These are phyloP conservation scores for Drosophila quinaria DNA, from an alignment of 2,888 invertebrate species.

Conservation along the genomic window DNA sequence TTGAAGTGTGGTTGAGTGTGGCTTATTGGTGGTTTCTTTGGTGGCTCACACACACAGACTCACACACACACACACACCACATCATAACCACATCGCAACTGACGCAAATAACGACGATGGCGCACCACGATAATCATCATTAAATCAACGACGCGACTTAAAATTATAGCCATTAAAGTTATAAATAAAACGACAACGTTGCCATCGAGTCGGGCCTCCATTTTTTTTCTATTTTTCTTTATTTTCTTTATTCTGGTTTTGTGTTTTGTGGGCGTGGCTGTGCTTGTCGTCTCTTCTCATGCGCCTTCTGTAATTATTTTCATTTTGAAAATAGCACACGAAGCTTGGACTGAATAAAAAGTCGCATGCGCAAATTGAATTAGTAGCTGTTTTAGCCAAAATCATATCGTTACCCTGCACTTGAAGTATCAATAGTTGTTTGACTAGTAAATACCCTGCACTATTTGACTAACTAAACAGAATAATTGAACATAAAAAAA, in stretches of 20 bases:
- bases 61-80: background rate
- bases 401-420: conserved; percentile 22
- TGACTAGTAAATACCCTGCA: conserved; percentile 15
- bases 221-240: background rate
- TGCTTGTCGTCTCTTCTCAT: conserved; percentile 28
- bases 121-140: conserved; percentile 72
- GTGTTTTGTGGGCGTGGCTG: conserved; percentile 59
- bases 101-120: conserved; percentile 68
- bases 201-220: conserved; percentile 9
- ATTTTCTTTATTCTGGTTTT: background rate
- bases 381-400: conserved; percentile 40
- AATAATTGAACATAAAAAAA: too few species aligned
- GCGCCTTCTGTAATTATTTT: conserved; percentile 68
- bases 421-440: background rate
- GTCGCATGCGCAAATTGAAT: conserved; percentile 68
- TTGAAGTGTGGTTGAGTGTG: conserved; percentile 36
- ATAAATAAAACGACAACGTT: conserved; percentile 69
- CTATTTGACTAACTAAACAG: too few species aligned
- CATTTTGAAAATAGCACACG: conserved; percentile 63
- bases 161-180: conserved; percentile 81
- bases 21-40: conserved; percentile 21
- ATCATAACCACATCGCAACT: conserved; percentile 33
- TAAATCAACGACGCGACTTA: conserved; percentile 75
- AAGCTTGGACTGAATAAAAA: conserved; percentile 29
- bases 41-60: conserved; percentile 17